Base-by-base conservation (phyloP, 1,140 invertebrate species). In the Drosophila nasuta region DNA sequence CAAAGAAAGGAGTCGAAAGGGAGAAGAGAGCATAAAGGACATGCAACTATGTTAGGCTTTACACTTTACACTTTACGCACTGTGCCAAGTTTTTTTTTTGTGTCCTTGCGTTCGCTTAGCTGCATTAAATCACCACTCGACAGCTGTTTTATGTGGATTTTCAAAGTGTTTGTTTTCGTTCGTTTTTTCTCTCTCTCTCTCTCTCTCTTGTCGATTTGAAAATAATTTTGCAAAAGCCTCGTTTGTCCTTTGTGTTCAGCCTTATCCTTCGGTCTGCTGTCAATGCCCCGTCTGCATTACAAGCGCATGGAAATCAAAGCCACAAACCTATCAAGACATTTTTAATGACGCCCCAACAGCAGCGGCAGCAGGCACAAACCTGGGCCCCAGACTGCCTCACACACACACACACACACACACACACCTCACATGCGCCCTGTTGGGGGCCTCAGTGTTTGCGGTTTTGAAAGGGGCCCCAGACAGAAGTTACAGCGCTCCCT, bases 301-400 rank as follows among this genome's bases (percentile, higher is more conserved):
- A 59, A 13, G 11, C 15, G 20, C 51, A 75, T 80, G 69, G 54
- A 80, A 80, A 80, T 82, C 82, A 87, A 87, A 87, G 73, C 79
- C 82, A 65, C 83, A 82, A 62, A 80, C 63, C 77, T 72, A 88
- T 88, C 77, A 88, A 88, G 80, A 88, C 80, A 80, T 82, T 88
- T 88, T 88, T 88, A 82, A 87, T 87, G 83, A 80, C 54, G 74
- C 81, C 68, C 62, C 64, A 33, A 51, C 43, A 25, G 20, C 20
- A 25, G 20, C 17, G 2, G 20, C 20, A 25, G 20, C 20, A 25
- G 20, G 20, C 20, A 4, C 20, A 25, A 25, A 25, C 20, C 20
- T 25, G 20, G 20, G 20, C 20, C 20, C 20, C 20, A 25, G 20
- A 25, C 20, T 25, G 20, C 20, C 20, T 25, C 20, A 25, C 20